A percentile compares a stretch with the other conserved stretches of the same genome.
phyloP scores from a whole-genome alignment of 2,888 invertebrate genomes.

The Rhogogaster chlorosoma region DNA sequence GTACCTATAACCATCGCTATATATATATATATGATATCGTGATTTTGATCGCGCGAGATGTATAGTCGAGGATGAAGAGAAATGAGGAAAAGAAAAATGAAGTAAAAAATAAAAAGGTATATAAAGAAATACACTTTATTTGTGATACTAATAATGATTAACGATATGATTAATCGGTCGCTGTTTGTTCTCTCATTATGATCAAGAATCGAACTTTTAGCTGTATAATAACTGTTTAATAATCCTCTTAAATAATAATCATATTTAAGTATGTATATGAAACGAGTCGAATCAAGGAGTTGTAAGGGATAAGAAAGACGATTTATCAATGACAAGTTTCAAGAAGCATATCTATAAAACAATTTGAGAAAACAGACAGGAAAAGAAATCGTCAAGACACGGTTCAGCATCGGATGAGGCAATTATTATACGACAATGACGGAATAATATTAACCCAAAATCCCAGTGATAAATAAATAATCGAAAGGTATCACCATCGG shows the following conservation, averaged over 20 bases:
- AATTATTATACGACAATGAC: neutral
- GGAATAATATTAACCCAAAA: neutral
- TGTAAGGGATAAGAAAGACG: neutral
- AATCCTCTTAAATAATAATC: neutral
- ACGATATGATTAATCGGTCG: slow-evolving; percentile 30
- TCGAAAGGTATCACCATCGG: neutral
- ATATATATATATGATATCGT: slow-evolving; percentile 21
- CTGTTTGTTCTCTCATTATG: slow-evolving; percentile 46
- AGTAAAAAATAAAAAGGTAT: slow-evolving; percentile 9
- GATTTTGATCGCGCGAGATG: slow-evolving; percentile 26
- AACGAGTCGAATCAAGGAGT: neutral
- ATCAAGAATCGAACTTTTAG: slow-evolving; percentile 12
- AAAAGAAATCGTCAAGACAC: neutral
- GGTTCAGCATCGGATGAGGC: neutral
- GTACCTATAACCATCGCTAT: slow-evolving; percentile 26
- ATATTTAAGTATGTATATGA: slow-evolving; percentile 8
- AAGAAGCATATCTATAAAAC: neutral
- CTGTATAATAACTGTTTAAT: slow-evolving; percentile 7
- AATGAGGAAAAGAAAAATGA: neutral
- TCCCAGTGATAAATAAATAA: neutral
- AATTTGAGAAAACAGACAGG: too few species aligned
- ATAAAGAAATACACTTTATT: slow-evolving; percentile 38
- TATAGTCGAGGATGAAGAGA: neutral
- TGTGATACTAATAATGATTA: slow-evolving; percentile 50
- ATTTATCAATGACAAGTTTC: neutral